Evolutionary conservation across 1,140 invertebrate species (phyloP).

Genomic region (Tetramorium simillimum): DNA sequence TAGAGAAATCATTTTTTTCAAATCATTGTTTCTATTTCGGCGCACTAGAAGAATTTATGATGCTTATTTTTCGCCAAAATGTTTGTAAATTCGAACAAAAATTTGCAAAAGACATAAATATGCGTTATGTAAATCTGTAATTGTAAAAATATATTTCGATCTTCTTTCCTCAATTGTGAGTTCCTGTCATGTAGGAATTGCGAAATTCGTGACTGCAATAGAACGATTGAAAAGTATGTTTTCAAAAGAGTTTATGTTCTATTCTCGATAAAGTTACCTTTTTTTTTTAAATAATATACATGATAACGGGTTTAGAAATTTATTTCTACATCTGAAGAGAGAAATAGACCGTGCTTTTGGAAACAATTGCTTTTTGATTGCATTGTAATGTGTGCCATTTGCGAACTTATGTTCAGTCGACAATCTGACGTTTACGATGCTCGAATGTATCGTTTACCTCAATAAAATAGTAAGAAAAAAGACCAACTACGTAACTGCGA

Average conservation of each 20-base stretch:
- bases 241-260: conserved; percentile 12
- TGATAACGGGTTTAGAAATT: not conserved
- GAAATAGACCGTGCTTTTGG: not conserved
- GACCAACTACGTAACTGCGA: not conserved
- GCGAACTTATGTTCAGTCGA: conserved; percentile 9
- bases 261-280: not conserved
- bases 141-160: conserved; percentile 14
- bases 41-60: not conserved
- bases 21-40: not conserved
- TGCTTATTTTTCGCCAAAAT: not conserved
- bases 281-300: not conserved
- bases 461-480: conserved; percentile 52
- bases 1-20: not conserved
- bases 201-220: not conserved
- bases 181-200: conserved; percentile 12
- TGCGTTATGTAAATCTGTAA: conserved; percentile 33
- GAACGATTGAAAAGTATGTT: not conserved
- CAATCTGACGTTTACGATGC: conserved; percentile 31
- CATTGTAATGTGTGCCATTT: conserved; percentile 22
- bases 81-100: not conserved
- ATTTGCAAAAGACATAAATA: not conserved
- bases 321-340: not conserved
- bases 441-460: conserved; percentile 53
- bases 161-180: conserved; percentile 13
- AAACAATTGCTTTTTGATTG: not conserved